Evolutionary conservation across 2,113 vertebrate genomes (phyloP).

Genomic region (Lampris megalopsis): DNA sequence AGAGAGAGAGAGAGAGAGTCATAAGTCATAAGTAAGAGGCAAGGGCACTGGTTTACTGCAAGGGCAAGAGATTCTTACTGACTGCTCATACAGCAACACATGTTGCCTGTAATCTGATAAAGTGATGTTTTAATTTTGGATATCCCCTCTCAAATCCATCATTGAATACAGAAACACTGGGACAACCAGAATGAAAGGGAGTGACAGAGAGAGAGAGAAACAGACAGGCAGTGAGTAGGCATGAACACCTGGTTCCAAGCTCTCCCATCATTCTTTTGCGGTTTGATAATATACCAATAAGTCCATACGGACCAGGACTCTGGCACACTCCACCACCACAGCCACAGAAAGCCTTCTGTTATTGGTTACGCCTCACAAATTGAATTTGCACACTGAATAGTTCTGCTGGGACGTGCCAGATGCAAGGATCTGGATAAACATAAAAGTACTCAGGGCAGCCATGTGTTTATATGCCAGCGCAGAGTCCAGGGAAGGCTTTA

Average conservation of each 20-base stretch:
- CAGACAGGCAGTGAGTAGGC: slow-evolving; percentile 8
- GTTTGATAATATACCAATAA: slow-evolving; percentile 66
- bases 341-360: slow-evolving; percentile 66
- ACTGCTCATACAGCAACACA: not conserved
- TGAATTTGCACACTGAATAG: slow-evolving; percentile 73
- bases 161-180: not conserved
- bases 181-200: not conserved
- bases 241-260: slow-evolving; percentile 24
- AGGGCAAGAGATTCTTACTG: not conserved
- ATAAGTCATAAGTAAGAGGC: not conserved
- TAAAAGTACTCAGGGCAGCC: slow-evolving; percentile 66
- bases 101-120: too few species aligned
- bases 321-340: slow-evolving; percentile 60
- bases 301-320: slow-evolving; percentile 28
- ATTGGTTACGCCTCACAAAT: slow-evolving; percentile 69
- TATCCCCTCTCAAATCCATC: not conserved
- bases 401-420: slow-evolving; percentile 70
- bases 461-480: slow-evolving; percentile 68
- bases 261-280: slow-evolving; percentile 40
- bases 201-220: not conserved
- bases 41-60: not conserved
- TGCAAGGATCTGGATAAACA: slow-evolving; percentile 77
- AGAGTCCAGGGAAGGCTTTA: slow-evolving; percentile 33
- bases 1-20: not conserved
- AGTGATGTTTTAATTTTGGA: too few species aligned